A percentile compares a stretch with the other conserved stretches of the same genome.
These are phyloP conservation scores for Philopotamus ludificatus DNA, from an alignment of 1,140 invertebrate species.

Conservation along the genomic window DNA sequence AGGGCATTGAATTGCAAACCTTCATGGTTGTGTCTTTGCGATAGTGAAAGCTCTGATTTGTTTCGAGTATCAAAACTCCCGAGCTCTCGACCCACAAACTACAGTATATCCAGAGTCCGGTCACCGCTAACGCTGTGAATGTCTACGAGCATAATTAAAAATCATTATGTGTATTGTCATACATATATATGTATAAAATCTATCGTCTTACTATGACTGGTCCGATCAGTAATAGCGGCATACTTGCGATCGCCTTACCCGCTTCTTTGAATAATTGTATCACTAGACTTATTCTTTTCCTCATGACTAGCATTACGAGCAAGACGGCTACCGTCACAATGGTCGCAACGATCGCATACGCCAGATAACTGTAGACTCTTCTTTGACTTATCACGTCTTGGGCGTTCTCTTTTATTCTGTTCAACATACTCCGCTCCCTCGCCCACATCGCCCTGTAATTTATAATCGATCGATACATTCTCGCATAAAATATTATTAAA, in stretches of 20 bases:
- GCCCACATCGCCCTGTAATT: conserved; percentile 47
- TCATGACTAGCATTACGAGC: conserved; percentile 69
- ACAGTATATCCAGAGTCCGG: conserved; percentile 63
- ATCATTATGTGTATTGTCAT: conserved; percentile 10
- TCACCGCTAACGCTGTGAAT: conserved; percentile 58
- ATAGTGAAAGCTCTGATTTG: conserved; percentile 53
- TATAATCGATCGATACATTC: no score
- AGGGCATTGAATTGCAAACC: conserved; percentile 46
- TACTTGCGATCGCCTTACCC: conserved; percentile 67
- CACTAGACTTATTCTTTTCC: conserved; percentile 69
- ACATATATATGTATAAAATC: background rate
- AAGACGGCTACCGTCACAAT: conserved; percentile 64
- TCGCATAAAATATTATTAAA: no score
- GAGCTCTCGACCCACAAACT: conserved; percentile 64
- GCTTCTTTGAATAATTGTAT: conserved; percentile 74
- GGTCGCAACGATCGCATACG: conserved; percentile 62
- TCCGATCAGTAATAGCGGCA: conserved; percentile 74
- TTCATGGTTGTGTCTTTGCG: conserved; percentile 57
- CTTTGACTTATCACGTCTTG: conserved; percentile 43
- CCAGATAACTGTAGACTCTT: conserved; percentile 51
- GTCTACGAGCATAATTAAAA: conserved; percentile 57
- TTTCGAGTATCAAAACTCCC: conserved; percentile 55
- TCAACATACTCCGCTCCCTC: conserved; percentile 42
- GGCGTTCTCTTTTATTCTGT: conserved; percentile 33
- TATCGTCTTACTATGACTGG: conserved; percentile 63